phyloP scores from a whole-genome alignment of 2,888 invertebrate species.

The Drosophila kanekoi region DNA sequence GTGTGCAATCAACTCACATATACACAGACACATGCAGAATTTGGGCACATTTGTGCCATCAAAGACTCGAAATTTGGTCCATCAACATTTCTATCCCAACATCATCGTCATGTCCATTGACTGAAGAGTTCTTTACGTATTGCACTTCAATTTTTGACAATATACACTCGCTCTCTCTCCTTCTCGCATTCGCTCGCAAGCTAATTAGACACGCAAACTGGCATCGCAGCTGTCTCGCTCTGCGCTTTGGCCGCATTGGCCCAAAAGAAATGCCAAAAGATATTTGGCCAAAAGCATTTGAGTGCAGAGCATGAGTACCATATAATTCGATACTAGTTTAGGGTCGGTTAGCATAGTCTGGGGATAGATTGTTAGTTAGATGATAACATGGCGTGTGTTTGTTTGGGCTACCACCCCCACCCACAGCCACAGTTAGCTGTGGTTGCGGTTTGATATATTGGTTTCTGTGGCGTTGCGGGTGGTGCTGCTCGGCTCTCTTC shows the following conservation, averaged over 20 bases:
- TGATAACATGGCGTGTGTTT: conserved; percentile 33
- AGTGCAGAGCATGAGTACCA: conserved; percentile 28
- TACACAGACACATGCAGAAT: not conserved
- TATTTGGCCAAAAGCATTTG: conserved; percentile 16
- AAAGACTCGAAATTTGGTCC: conserved; percentile 41
- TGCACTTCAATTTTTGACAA: conserved; percentile 49
- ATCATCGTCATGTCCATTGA: conserved; percentile 3
- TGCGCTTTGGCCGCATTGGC: not conserved
- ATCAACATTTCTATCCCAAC: conserved; percentile 20
- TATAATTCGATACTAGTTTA: not conserved
- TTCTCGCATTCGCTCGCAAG: conserved; percentile 1
- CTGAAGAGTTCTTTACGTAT: conserved; percentile 43
- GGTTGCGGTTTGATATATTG: conserved; percentile 30
- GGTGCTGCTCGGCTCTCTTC: not conserved
- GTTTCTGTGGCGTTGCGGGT: not conserved
- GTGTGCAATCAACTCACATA: conserved; percentile 11
- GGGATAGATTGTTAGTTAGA: conserved; percentile 18
- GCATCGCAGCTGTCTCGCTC: not conserved
- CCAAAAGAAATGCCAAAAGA: conserved; percentile 33
- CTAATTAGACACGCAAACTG: too few species aligned
- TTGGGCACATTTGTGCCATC: conserved; percentile 21
- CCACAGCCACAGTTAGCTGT: conserved; percentile 7
- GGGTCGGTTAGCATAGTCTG: not conserved
- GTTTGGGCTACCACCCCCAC: conserved; percentile 5
- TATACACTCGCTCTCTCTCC: not conserved